phyloP scores from a whole-genome alignment of 2,797 vertebrate species.

The Craterocephalus amniculus region DNA sequence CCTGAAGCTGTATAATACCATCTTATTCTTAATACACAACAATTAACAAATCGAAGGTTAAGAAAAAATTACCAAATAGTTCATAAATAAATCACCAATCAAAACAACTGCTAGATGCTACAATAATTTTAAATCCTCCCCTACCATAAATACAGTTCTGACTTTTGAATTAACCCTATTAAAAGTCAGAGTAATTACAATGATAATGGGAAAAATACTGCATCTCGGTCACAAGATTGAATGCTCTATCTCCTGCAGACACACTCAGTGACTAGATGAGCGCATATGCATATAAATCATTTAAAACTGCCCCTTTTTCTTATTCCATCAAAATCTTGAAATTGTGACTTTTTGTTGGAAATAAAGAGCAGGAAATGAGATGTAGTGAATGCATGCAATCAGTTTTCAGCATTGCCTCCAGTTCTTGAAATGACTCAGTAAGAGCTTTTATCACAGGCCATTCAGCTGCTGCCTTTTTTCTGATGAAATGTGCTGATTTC shows the following conservation, averaged over 20 bases:
- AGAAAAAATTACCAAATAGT: too few relatives aligned
- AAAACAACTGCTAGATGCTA: too few relatives aligned
- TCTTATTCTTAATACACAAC: too few relatives aligned
- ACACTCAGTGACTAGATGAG: slow-evolving; percentile 12
- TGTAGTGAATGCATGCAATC: slow-evolving; percentile 77
- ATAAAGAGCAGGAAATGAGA: slow-evolving; percentile 73
- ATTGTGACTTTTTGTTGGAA: slow-evolving; percentile 57
- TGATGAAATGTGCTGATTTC: slow-evolving; percentile 75
- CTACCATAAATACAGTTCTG: too few relatives aligned
- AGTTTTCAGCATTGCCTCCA: slow-evolving; percentile 54
- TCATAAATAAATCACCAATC: too few relatives aligned
- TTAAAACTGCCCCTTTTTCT: slow-evolving; percentile 14
- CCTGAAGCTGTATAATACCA: too few relatives aligned
- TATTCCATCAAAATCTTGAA: slow-evolving; percentile 46
- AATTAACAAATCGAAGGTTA: too few relatives aligned
- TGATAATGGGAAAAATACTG: slow-evolving; percentile 24
- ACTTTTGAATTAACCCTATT: not conserved
- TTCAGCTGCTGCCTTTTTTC: slow-evolving; percentile 65
- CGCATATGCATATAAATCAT: slow-evolving; percentile 42
- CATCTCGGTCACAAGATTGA: slow-evolving; percentile 9
- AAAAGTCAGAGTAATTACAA: slow-evolving; percentile 1
- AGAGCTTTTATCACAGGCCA: slow-evolving; percentile 70
- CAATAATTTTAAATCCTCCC: too few relatives aligned
- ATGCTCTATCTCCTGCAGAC: slow-evolving; percentile 26
- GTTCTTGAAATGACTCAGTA: slow-evolving; percentile 70